These are phyloP conservation scores for Panurus biarmicus DNA, from an alignment of 2,113 vertebrate species.

Conservation along the genomic window DNA sequence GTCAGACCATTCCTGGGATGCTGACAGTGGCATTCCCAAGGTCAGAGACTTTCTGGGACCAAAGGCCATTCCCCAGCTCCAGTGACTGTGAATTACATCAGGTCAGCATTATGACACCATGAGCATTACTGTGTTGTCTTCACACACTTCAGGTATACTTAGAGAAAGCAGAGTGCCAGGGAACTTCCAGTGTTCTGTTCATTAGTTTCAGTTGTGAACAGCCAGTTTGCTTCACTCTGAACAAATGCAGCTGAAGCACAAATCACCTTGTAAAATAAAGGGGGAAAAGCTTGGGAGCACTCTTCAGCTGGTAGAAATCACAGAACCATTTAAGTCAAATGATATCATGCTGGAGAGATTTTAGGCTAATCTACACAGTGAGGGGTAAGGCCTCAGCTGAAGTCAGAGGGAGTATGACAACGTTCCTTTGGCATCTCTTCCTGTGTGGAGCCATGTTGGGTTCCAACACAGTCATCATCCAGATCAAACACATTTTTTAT, in stretches of 20 bases:
- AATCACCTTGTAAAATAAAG: neutral
- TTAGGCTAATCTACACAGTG: constrained; percentile 7
- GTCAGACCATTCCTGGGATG: neutral
- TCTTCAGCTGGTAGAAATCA: constrained; percentile 24
- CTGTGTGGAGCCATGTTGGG: neutral
- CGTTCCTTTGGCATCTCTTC: neutral
- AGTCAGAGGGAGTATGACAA: constrained; percentile 12
- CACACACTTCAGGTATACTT: neutral
- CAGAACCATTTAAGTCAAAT: neutral
- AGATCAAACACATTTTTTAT: neutral
- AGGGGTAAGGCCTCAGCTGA: constrained; percentile 12
- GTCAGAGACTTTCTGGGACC: neutral
- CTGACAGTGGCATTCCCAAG: neutral
- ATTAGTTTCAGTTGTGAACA: neutral
- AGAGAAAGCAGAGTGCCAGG: neutral
- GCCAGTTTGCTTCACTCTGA: neutral
- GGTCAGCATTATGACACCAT: fast-evolving
- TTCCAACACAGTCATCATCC: neutral
- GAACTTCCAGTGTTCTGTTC: neutral
- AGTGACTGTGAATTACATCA: neutral
- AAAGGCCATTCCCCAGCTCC: neutral
- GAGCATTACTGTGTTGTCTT: neutral
- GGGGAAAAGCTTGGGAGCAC: neutral
- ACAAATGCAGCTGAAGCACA: neutral
- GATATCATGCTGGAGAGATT: neutral